Conservation (phyloP, 2,888 invertebrate species). For the Clivina fossor region DNA sequence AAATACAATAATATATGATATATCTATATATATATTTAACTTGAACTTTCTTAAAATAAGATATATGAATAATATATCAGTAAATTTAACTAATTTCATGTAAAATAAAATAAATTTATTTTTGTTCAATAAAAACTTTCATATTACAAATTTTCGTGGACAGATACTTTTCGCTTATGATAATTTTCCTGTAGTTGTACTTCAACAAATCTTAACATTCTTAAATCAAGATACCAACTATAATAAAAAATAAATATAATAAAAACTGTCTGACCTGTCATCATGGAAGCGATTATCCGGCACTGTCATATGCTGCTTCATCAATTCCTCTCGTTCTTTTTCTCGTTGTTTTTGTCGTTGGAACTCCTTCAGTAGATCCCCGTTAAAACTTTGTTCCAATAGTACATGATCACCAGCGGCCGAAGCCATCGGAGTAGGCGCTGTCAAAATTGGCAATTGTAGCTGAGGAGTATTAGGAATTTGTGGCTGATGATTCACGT, state of each 20-base stretch:
- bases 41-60: too few relatives aligned
- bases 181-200: too few relatives aligned
- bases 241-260: background rate
- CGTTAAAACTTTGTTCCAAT: slow-evolving; percentile 58
- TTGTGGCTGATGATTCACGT: slow-evolving; percentile 2
- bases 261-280: slow-evolving; percentile 53
- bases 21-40: too few relatives aligned
- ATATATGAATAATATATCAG: too few relatives aligned
- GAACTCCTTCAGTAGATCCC: slow-evolving; percentile 78
- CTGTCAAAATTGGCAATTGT: slow-evolving; percentile 45
- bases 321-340: slow-evolving; percentile 58
- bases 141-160: too few relatives aligned
- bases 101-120: too few relatives aligned
- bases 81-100: too few relatives aligned
- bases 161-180: too few relatives aligned
- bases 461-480: slow-evolving; percentile 44
- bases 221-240: too few relatives aligned
- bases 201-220: too few relatives aligned
- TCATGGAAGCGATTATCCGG: slow-evolving; percentile 55
- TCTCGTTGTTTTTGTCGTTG: slow-evolving; percentile 74
- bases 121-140: too few relatives aligned
- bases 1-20: too few relatives aligned
- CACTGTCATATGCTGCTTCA: slow-evolving; percentile 53
- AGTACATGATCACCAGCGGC: slow-evolving; percentile 50
- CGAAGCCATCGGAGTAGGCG: slow-evolving; percentile 43